Evolutionary conservation across 2,888 invertebrate species (phyloP), one percentile per base, ranked within the genome.

Genomic region (Meteorus colon): DNA sequence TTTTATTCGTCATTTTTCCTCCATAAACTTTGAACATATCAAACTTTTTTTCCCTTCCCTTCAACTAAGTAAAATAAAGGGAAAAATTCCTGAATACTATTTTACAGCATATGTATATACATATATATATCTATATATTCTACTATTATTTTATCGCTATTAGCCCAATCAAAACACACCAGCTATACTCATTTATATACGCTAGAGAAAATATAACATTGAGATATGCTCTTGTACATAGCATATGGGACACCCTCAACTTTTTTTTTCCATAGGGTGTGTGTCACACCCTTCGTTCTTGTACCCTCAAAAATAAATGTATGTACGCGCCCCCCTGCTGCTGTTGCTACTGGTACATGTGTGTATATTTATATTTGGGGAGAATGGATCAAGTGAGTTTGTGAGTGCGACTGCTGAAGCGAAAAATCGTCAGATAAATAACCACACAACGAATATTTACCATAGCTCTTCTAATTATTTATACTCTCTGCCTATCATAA

Each of bases 91-190:
- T 24, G 24, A 24, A 24, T 24, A 24, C 24, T 24, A 24, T 24
- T 24, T 1, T 24, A 24, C 1, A 24, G 24, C 24, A 24, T 24
- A 24, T 24, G 24, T 24, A 24, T 24, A 0, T 24, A 24, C 1
- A 24, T 24, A 24, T 24, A 24, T 24, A 24, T 1, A 24, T 24
- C 74, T 78, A 48, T 82, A 78, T 70, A 8, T 24, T 31, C 4
- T 41, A 4, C 74, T 73, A 65, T 83, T 83, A 84, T 84, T 80
- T 80, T 80, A 79, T 81, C 79, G 81, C 83, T 88, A 89, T 89
- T 89, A 89, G 85, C 83, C 81, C 87, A 88, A 89, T 89, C 89
- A 89, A 89, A 89, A 89, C 88, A 89, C 81, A 87, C 85, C 87
- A 34, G 34, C 8, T 34, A 85, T 75, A 66, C 71, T 75, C 78